Base-by-base conservation (phyloP, 2,797 vertebrate species). In the Sebastes cheni region DNA sequence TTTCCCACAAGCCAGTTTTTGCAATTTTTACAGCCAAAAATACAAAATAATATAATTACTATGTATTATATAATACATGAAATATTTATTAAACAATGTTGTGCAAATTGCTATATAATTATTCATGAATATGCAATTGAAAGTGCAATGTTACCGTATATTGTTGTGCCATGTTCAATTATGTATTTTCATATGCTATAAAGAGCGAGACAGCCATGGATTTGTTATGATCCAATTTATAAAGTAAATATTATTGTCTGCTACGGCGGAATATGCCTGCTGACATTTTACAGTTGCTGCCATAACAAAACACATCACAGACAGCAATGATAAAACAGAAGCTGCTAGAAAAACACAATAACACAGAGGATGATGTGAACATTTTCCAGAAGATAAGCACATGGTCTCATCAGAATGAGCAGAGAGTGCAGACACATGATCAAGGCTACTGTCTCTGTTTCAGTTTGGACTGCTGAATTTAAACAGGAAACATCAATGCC, bases 171-270 rank as follows among this genome's bases (percentile, higher is more conserved):
- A 56, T 60, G 13, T 61, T 79, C 25, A 42, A 10, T 62, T n/a
- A 23, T 64, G 20, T 16, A 20, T 77, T 80, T 77, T 74, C 30
- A 66, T 29, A 16, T 36, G 10, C 5, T 29, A 50, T 59, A 16
- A 27, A 66, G 30, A 60, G 42, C 32, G 6, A 72, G 59, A 61
- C 30, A 64, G 60, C 20, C 71, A 23, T 72, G 71, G 61, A 62
- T 73, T 86, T 88, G 68, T 42, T 67, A 30, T 80, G 73, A 86
- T 84, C 68, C 32, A 75, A 1, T 79, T 74, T 72, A 10, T 52
- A 25, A 73, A 29, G 52, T 88, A 89, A 93, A 92, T 94, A 92
- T 94, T 94, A 87, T 93, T 83, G 80, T 86, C 79, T 86, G 79
- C 27, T 68, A 82, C 2, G 11, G 80, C 2, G 18, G 50, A 86